Conservation (phyloP, 2,113 vertebrate genomes). For the Eurypyga helias region DNA sequence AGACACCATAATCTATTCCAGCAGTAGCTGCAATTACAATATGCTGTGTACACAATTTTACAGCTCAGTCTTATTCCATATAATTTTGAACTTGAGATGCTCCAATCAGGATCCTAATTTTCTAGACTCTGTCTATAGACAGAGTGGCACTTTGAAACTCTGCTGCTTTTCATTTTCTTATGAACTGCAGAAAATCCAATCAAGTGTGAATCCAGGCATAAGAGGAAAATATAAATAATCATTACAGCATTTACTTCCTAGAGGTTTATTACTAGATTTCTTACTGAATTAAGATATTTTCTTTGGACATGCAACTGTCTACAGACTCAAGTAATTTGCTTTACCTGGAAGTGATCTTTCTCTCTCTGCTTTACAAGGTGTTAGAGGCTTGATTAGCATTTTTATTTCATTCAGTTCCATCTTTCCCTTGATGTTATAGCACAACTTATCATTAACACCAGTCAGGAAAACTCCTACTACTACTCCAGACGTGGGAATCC, state of each 20-base stretch:
- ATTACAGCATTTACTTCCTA: background rate
- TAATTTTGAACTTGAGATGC: background rate
- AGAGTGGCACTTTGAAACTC: background rate
- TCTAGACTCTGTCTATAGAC: background rate
- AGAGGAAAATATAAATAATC: background rate
- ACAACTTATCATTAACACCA: no score
- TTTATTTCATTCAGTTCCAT: constrained; percentile 72
- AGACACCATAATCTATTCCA: background rate
- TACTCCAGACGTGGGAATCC: no score
- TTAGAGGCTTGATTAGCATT: constrained; percentile 25
- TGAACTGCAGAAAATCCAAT: background rate
- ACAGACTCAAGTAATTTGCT: background rate
- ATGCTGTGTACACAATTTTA: background rate
- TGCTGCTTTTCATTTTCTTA: background rate
- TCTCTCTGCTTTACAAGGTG: constrained; percentile 59
- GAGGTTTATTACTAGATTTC: background rate
- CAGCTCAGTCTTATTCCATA: background rate
- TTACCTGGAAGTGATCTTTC: constrained; percentile 73
- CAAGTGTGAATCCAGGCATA: background rate
- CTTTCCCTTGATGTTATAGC: constrained; percentile 1
- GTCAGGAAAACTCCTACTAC: no score
- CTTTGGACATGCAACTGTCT: background rate
- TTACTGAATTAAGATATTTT: background rate
- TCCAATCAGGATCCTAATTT: background rate
- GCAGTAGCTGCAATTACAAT: background rate